Percentiles rank a stretch among this genome's conserved stretches.
Evolutionary conservation across 2,113 vertebrate species (phyloP).

Genomic region (Dipodomys merriami): DNA sequence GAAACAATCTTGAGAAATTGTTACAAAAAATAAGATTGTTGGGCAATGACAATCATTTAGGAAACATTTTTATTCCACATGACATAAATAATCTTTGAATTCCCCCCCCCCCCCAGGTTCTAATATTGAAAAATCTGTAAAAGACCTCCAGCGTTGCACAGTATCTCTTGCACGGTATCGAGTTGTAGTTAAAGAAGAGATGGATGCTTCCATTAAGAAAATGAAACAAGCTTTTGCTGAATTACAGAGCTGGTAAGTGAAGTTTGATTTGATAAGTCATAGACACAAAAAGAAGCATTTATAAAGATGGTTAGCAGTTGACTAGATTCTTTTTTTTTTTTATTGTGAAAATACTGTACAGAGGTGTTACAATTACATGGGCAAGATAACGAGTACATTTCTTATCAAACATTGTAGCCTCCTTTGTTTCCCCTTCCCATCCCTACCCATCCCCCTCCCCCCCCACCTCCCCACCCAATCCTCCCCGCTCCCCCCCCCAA

Average conservation of each 20-base stretch:
- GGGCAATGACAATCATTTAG: neutral
- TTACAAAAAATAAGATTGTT: neutral
- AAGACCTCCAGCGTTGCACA: conserved; percentile 96
- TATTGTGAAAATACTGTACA: too few species aligned
- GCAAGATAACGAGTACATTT: too few species aligned
- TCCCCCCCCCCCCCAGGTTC: conserved; percentile 86
- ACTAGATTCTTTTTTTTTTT: neutral
- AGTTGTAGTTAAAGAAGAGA: conserved; percentile 95
- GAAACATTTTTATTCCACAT: conserved; percentile 5
- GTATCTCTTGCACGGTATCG: conserved; percentile 96
- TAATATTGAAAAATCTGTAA: conserved; percentile 96
- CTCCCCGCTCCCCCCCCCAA: too few species aligned
- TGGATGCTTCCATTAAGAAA: conserved; percentile 96
- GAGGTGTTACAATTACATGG: too few species aligned
- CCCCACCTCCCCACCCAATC: too few species aligned
- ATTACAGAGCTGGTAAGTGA: conserved; percentile 93
- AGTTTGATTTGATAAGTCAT: conserved; percentile 27
- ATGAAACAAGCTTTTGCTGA: conserved; percentile 97
- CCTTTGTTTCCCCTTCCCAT: too few species aligned
- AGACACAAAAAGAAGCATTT: conserved; percentile 13
- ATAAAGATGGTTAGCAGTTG: neutral
- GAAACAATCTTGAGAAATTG: neutral
- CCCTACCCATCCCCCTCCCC: too few species aligned
- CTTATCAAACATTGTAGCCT: too few species aligned
- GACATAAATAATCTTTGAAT: neutral